Percentiles rank a stretch among this genome's conserved stretches.
These are phyloP conservation scores for Apodemus agrarius DNA, from an alignment of 2,797 vertebrate species.

Conservation along the genomic window DNA sequence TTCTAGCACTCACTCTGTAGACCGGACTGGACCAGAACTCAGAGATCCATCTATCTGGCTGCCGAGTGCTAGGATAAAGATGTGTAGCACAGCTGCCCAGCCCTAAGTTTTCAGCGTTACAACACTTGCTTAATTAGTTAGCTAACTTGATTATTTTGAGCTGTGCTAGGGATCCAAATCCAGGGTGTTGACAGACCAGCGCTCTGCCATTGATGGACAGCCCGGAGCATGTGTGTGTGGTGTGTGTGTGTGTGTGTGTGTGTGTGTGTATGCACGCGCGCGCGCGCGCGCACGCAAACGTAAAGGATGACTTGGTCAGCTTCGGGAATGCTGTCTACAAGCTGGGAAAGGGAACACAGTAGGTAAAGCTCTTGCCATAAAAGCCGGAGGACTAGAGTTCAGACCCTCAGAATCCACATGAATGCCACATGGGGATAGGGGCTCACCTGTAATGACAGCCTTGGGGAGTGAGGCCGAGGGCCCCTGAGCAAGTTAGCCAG, in stretches of 20 bases:
- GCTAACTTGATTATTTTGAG: not conserved
- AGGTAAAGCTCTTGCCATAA: not conserved
- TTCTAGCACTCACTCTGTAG: not conserved
- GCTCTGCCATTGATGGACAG: not conserved
- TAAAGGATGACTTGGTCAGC: not conserved
- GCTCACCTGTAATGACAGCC: not conserved
- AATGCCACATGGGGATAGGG: not conserved
- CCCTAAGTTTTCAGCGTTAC: conserved; percentile 14
- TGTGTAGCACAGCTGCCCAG: not conserved
- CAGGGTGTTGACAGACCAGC: not conserved
- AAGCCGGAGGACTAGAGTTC: not conserved
- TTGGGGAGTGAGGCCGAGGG: not conserved
- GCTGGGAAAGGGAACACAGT: not conserved
- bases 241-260: not conserved
- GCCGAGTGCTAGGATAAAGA: too few relatives aligned
- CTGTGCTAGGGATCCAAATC: not conserved
- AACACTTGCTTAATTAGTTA: not conserved
- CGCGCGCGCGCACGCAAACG: too few relatives aligned
- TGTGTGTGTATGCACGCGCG: not conserved
- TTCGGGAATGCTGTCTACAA: not conserved
- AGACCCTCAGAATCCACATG: not conserved
- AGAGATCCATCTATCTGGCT: not conserved
- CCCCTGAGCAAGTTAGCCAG: not conserved
- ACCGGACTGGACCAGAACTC: not conserved
- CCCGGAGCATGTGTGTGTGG: not conserved